A percentile compares a stretch with the other conserved stretches of the same genome.
These are phyloP conservation scores for Periophthalmus magnuspinnatus DNA, from an alignment of 2,797 vertebrate genomes.

Conservation along the genomic window DNA sequence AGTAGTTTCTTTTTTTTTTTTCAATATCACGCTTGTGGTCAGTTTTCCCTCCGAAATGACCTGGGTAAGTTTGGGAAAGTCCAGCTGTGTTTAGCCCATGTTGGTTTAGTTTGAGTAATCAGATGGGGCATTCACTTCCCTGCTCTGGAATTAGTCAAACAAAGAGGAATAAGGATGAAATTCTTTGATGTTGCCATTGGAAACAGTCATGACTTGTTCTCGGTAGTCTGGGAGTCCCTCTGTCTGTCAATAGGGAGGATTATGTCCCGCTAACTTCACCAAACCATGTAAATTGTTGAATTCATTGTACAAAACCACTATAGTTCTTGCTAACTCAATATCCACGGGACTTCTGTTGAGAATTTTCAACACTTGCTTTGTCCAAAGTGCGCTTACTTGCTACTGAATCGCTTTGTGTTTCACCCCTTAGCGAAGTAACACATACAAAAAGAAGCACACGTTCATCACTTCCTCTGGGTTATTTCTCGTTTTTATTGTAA, in stretches of 20 bases:
- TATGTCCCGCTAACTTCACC: slow-evolving; percentile 47
- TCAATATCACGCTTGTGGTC: slow-evolving; percentile 33
- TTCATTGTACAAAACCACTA: slow-evolving; percentile 38
- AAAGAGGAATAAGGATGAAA: slow-evolving; percentile 30
- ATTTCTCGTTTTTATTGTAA: slow-evolving; percentile 22
- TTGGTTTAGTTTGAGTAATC: slow-evolving; percentile 41
- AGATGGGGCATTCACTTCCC: slow-evolving; percentile 31
- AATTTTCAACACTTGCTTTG: slow-evolving; percentile 39
- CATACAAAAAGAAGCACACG: slow-evolving; percentile 16
- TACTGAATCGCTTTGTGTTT: slow-evolving; percentile 39
- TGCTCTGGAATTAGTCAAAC: slow-evolving; percentile 38
- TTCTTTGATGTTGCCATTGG: slow-evolving; percentile 12
- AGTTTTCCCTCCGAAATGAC: slow-evolving; percentile 34
- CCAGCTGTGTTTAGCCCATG: slow-evolving; percentile 38
- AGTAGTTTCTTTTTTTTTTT: slow-evolving; percentile 11
- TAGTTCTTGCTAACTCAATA: slow-evolving; percentile 42
- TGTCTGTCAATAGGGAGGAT: slow-evolving; percentile 31
- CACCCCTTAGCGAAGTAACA: slow-evolving; percentile 34
- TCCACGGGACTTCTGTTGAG: slow-evolving; percentile 56
- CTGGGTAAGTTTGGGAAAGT: slow-evolving; percentile 59
- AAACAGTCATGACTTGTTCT: slow-evolving; percentile 41
- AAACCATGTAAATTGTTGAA: slow-evolving; percentile 43
- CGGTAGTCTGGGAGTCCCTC: slow-evolving; percentile 32
- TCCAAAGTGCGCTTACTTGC: slow-evolving; percentile 34
- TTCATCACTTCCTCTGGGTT: slow-evolving; percentile 48